Evolutionary conservation across 2,888 invertebrate species (phyloP), one percentile per base, ranked within the genome.

Genomic region (Nymphalis polychloros): DNA sequence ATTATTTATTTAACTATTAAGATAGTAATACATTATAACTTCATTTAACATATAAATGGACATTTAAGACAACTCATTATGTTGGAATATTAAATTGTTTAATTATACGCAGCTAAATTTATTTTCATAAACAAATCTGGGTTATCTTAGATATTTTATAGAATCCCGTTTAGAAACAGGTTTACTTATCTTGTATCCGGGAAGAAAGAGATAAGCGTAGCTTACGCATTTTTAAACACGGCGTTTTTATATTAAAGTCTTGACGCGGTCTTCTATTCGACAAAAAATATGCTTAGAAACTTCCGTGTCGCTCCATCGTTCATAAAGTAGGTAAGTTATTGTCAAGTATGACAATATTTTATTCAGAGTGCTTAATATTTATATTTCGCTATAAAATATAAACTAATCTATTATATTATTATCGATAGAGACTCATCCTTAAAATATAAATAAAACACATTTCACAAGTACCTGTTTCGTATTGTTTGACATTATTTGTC

Each of bases 171-270:
- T 50, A 63, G 55, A 55, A 73, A 77, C 76, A 67, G 69, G 76
- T 77, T 73, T 53, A 47, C 47, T 75, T 78, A 74, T 78, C 75
- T 57, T 8, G 64, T 70, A 74, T 74, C 75, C 73, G 73, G 77
- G 72, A 71, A 50, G 27, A 47, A 19, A 64, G 49, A 47, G 70
- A 65, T 65, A 68, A 68, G 59, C 59, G 59, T 67, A 3, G 35
- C 55, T 61, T 23, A 35, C 20, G 17, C 48, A 60, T 48, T 23
- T 47, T 8, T 48, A 27, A 48, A 17, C 20, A 60, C 6, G 57
- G 8, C 17, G 48, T 47, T 17, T 55, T 17, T 48, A 48, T 27
- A 16, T n/a, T 16, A 48, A 48, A n/a, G 8, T 20, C 60, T 13
- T 27, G n/a, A n/a, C 48, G 17, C 8, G 27, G 46, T 60, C 35